These are phyloP conservation scores for Rhopalosiphum maidis DNA, from an alignment of 1,140 invertebrate species.

Conservation along the genomic window DNA sequence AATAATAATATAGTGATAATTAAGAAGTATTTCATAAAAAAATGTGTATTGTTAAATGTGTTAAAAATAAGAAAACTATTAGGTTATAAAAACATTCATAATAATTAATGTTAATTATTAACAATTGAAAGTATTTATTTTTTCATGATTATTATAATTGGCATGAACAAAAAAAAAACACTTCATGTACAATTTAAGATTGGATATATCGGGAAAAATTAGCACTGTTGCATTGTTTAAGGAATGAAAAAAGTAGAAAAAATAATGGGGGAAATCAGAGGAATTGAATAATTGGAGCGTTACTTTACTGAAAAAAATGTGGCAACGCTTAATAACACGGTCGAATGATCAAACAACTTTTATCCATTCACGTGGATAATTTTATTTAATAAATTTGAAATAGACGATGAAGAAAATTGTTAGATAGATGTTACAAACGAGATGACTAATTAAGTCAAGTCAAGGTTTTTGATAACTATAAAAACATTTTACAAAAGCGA, in stretches of 20 bases:
- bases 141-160: background rate
- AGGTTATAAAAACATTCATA: too few relatives aligned
- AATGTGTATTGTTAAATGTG: too few relatives aligned
- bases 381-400: constrained; percentile 38
- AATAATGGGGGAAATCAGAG: background rate
- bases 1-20: too few relatives aligned
- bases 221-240: background rate
- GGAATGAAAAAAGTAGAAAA: background rate
- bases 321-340: constrained; percentile 4
- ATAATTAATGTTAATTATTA: too few relatives aligned
- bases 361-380: background rate
- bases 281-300: constrained; percentile 11
- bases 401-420: background rate
- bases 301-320: constrained; percentile 8
- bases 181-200: background rate
- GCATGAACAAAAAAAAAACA: background rate
- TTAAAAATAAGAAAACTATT: too few relatives aligned
- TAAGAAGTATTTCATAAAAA: too few relatives aligned
- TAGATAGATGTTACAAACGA: background rate
- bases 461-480: background rate
- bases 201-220: background rate
- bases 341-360: background rate
- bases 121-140: background rate
- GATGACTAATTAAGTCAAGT: background rate
- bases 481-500: background rate